Evolutionary conservation across 2,113 vertebrate genomes (phyloP).

Genomic region (Bambusicola thoracicus): DNA sequence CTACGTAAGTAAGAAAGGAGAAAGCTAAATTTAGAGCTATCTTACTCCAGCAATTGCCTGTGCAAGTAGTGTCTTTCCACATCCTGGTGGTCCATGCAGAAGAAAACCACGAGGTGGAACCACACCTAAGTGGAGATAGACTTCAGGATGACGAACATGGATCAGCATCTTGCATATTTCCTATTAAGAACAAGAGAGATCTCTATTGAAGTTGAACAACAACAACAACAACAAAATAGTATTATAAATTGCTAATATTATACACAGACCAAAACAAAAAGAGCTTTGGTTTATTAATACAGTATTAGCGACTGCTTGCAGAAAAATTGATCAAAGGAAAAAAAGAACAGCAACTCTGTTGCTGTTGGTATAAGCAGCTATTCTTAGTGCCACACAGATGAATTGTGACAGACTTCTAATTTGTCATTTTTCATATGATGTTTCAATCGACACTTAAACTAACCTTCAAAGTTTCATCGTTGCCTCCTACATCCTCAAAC

Average conservation of each 20-base stretch:
- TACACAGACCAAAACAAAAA: not conserved
- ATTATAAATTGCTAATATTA: not conserved
- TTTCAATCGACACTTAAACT: slow-evolving; percentile 27
- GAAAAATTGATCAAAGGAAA: not conserved
- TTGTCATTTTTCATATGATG: not conserved
- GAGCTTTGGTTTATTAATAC: not conserved
- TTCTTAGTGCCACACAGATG: not conserved
- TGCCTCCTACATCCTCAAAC: slow-evolving; percentile 94
- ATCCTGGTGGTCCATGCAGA: slow-evolving; percentile 94
- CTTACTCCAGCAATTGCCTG: slow-evolving; percentile 96
- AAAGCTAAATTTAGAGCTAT: not conserved
- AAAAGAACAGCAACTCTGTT: not conserved
- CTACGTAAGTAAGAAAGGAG: not conserved
- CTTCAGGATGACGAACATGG: slow-evolving; percentile 92
- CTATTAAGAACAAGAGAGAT: slow-evolving; percentile 64
- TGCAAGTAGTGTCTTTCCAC: slow-evolving; percentile 94
- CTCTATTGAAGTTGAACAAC: not conserved
- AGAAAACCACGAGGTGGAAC: slow-evolving; percentile 92
- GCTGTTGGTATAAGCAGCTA: not conserved
- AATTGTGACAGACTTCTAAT: not conserved
- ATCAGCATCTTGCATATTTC: slow-evolving; percentile 94
- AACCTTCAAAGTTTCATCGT: slow-evolving; percentile 88
- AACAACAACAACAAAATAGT: too few species aligned
- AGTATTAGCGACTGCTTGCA: not conserved
- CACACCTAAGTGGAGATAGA: slow-evolving; percentile 91